Conservation (phyloP, 23 tunicate genomes). For the Clavelina lepadiformis region DNA sequence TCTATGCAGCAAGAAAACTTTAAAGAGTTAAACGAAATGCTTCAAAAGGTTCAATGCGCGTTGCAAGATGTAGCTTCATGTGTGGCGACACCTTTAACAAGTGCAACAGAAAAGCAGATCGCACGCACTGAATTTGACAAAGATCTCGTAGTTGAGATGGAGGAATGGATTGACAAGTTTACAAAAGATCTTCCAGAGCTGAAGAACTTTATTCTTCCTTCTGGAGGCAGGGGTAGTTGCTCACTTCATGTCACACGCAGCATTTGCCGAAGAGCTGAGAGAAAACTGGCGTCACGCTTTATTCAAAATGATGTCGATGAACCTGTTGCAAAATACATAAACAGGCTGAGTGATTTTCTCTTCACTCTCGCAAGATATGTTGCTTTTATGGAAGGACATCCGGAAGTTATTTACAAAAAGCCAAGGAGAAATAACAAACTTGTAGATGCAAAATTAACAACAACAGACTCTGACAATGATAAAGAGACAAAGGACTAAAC, state of each 20-base stretch:
- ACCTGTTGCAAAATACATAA: conserved; percentile 48
- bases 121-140: conserved; percentile 53
- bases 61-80: conserved; percentile 78
- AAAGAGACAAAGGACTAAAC: too few relatives aligned
- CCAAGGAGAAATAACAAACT: conserved; percentile 46
- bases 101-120: conserved; percentile 35
- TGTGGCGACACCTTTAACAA: conserved; percentile 70
- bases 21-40: conserved; percentile 15
- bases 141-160: conserved; percentile 30
- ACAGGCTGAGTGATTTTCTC: conserved; percentile 78
- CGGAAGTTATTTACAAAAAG: conserved; percentile 63
- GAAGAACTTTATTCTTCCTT: conserved; percentile 88
- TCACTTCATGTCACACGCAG: conserved; percentile 75
- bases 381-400: conserved; percentile 68
- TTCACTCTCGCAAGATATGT: conserved; percentile 73
- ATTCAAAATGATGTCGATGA: conserved; percentile 13
- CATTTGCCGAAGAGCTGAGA: conserved; percentile 92
- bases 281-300: conserved; percentile 37
- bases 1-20: conserved; percentile 74
- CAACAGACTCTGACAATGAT: too few relatives aligned
- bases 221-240: conserved; percentile 76
- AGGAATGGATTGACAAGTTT: conserved; percentile 56
- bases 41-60: conserved; percentile 67
- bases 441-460: too few relatives aligned
- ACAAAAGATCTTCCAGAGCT: conserved; percentile 58